Evolutionary conservation across 2,797 vertebrate species (phyloP).

Genomic region (Tadarida brasiliensis): DNA sequence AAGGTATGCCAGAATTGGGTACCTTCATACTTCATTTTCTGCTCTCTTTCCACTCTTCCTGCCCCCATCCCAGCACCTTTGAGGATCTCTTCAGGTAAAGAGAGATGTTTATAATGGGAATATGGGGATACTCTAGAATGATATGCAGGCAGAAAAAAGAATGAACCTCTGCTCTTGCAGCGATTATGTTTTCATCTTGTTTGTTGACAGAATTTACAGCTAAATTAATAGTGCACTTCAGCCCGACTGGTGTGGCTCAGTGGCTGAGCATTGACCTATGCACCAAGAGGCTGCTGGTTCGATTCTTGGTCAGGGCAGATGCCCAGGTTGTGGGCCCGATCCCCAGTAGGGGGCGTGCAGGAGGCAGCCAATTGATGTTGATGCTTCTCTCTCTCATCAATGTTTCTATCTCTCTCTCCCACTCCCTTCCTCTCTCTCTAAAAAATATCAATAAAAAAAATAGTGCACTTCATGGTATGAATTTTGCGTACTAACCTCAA

Average conservation of each 20-base stretch:
- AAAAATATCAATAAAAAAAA: background rate
- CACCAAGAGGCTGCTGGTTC: no score
- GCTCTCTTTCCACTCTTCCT: background rate
- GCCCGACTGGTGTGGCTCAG: no score
- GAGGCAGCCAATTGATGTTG: no score
- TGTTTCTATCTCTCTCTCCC: no score
- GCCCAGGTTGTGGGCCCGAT: no score
- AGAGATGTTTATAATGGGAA: background rate
- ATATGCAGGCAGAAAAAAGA: background rate
- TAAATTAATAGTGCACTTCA: constrained; percentile 4
- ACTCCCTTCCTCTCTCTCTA: no score
- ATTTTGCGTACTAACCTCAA: background rate
- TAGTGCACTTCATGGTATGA: background rate
- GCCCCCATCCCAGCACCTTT: background rate
- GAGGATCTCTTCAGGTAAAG: background rate
- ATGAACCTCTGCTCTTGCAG: background rate
- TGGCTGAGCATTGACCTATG: no score
- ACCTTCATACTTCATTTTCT: background rate
- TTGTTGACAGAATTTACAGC: background rate
- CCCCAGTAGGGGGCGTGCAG: no score
- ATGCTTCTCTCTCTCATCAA: no score
- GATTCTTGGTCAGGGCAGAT: no score
- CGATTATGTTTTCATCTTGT: background rate
- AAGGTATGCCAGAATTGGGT: background rate
- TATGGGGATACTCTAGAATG: background rate